These are phyloP conservation scores for Graptemys geographica DNA, from an alignment of 2,797 vertebrate species.

Conservation along the genomic window DNA sequence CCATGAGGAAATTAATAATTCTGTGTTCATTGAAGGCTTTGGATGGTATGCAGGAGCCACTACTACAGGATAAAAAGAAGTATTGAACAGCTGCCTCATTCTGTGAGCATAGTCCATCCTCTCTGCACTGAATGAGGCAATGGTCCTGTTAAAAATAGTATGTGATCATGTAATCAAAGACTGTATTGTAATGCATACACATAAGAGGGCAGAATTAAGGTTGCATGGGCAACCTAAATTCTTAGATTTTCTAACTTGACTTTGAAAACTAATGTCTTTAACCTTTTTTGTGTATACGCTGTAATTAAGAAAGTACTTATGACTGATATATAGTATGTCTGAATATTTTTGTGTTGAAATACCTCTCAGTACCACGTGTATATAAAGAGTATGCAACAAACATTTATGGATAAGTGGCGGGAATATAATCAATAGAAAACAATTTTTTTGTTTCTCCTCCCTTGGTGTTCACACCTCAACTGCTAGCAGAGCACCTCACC, in stretches of 20 bases:
- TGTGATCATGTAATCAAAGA: background rate
- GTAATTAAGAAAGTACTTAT: too few species aligned
- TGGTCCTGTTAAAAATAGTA: background rate
- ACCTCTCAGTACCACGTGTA: background rate
- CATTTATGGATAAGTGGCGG: background rate
- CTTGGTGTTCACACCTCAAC: too few species aligned
- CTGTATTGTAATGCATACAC: background rate
- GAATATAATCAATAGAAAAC: background rate
- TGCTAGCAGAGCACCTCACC: too few species aligned
- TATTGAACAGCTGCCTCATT: background rate
- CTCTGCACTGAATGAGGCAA: background rate
- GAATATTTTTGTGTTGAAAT: background rate
- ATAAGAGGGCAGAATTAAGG: background rate
- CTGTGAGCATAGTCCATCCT: background rate
- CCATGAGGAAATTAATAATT: background rate
- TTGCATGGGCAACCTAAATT: background rate
- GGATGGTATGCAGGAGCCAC: background rate
- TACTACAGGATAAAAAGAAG: background rate
- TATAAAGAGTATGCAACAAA: background rate
- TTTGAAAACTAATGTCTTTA: background rate
- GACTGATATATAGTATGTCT: background rate
- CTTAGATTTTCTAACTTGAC: background rate
- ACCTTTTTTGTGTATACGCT: background rate
- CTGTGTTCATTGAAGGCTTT: background rate
- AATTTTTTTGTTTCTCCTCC: too few species aligned